phyloP scores from a whole-genome alignment of 2,888 invertebrate genomes.

The Oxytorus armatus region DNA sequence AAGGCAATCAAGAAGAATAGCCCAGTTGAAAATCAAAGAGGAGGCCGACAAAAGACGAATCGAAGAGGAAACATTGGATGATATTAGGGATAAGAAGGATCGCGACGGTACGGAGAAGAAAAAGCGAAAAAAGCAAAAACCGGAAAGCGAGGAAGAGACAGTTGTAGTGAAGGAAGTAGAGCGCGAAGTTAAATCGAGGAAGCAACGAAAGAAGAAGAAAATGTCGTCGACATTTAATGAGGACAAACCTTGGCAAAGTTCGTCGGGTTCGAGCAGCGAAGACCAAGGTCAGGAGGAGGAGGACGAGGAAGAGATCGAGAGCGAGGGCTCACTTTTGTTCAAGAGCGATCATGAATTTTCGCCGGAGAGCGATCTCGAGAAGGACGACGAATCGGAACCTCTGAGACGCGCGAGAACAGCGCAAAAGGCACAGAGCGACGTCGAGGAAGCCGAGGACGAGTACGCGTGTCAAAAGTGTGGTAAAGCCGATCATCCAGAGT shows the following conservation, averaged over 20 bases:
- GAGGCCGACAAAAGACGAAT: slow-evolving; percentile 91
- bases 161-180: slow-evolving; percentile 67
- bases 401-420: slow-evolving; percentile 93
- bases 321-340: slow-evolving; percentile 85
- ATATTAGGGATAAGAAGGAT: slow-evolving; percentile 84
- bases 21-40: slow-evolving; percentile 94
- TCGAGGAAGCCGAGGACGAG: slow-evolving; percentile 85
- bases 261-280: slow-evolving; percentile 85
- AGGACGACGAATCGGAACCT: slow-evolving; percentile 90
- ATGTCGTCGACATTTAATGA: slow-evolving; percentile 84
- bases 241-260: slow-evolving; percentile 87
- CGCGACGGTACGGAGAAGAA: slow-evolving; percentile 66
- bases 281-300: slow-evolving; percentile 84
- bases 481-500: slow-evolving; percentile 97
- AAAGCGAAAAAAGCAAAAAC: slow-evolving; percentile 70
- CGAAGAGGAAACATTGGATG: slow-evolving; percentile 90
- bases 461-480: slow-evolving; percentile 96
- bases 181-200: slow-evolving; percentile 73
- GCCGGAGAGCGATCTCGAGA: slow-evolving; percentile 94
- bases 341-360: slow-evolving; percentile 97
- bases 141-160: slow-evolving; percentile 70
- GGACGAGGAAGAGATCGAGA: slow-evolving; percentile 84
- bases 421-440: slow-evolving; percentile 86
- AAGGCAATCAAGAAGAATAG: slow-evolving; percentile 93
- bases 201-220: slow-evolving; percentile 83